A percentile compares a stretch with the other conserved stretches of the same genome.
Conservation (phyloP, 2,113 vertebrate genomes). For the Orientallactaga bullata region DNA sequence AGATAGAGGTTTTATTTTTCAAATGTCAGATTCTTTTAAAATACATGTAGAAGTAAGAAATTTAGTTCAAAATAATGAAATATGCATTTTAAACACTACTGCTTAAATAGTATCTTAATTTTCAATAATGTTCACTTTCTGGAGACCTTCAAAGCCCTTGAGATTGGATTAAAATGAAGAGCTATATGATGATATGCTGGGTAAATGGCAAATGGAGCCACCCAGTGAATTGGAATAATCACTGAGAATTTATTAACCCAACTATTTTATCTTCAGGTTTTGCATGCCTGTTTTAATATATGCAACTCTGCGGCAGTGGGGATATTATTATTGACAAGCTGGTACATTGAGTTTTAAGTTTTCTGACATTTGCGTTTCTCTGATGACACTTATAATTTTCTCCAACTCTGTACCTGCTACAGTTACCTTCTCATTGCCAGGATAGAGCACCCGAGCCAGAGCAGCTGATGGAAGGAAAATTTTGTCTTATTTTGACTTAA, state of each 20-base stretch:
- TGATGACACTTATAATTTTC: not conserved
- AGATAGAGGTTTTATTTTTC: not conserved
- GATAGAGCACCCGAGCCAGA: too few species aligned
- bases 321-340: not conserved
- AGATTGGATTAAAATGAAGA: not conserved
- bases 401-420: not conserved
- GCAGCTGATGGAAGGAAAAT: too few species aligned
- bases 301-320: not conserved
- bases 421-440: too few species aligned
- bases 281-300: not conserved
- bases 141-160: not conserved
- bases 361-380: not conserved
- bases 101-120: not conserved
- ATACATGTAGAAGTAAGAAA: not conserved
- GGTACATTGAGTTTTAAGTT: conserved; percentile 26
- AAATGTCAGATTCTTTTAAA: conserved; percentile 34
- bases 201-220: not conserved
- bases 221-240: not conserved
- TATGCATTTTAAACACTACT: not conserved
- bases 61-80: conserved; percentile 30
- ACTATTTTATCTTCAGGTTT: not conserved
- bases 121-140: not conserved
- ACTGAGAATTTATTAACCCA: conserved; percentile 27
- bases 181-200: not conserved
- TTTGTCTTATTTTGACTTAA: too few species aligned